These are phyloP conservation scores for Callyntrura guangdongensis DNA, from an alignment of 2,888 invertebrate species.

Conservation along the genomic window DNA sequence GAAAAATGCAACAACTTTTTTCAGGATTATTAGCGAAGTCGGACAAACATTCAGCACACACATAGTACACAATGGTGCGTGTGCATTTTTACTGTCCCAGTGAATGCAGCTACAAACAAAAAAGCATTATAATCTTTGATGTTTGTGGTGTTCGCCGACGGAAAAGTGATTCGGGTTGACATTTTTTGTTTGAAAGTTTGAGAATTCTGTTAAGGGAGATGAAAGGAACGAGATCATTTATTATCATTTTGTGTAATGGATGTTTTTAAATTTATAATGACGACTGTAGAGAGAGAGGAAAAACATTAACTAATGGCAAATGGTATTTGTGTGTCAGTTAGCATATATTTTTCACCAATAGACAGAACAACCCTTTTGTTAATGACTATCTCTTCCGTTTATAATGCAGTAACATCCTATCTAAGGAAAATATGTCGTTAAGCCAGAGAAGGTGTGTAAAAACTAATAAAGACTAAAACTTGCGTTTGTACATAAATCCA, in stretches of 20 bases:
- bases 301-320: no score
- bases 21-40: constrained; percentile 46
- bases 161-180: constrained; percentile 14
- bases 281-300: not conserved
- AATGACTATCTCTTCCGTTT: not conserved
- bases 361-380: not conserved
- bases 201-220: not conserved
- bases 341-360: no score
- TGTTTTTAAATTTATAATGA: not conserved
- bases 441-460: not conserved
- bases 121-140: not conserved
- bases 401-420: not conserved
- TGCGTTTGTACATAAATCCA: no score
- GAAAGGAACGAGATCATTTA: constrained; percentile 1
- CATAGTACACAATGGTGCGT: not conserved
- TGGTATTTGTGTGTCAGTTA: not conserved
- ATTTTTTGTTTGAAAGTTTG: constrained; percentile 6
- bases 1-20: constrained; percentile 27
- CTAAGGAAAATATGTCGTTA: not conserved
- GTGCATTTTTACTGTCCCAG: not conserved
- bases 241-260: not conserved
- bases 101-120: not conserved
- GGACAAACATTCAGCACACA: not conserved
- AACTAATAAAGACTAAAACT: no score
- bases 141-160: constrained; percentile 7